phyloP scores from a whole-genome alignment of 2,113 vertebrate species.

The Lagenorhynchus albirostris region DNA sequence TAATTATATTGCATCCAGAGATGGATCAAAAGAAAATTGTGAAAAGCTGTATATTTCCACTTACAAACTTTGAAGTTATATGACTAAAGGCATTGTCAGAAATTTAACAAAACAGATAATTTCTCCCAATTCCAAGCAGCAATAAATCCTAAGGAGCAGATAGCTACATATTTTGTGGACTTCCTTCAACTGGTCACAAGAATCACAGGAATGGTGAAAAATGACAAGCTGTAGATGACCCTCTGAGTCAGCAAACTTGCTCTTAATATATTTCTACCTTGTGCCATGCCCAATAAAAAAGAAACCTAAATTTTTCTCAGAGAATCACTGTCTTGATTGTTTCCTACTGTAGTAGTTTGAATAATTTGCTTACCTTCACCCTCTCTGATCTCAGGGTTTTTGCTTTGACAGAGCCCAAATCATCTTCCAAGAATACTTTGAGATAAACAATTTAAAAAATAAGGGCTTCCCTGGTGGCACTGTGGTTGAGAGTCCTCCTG shows the following conservation, averaged over 20 bases:
- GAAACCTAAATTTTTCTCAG: background rate
- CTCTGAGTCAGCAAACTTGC: background rate
- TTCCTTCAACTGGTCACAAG: background rate
- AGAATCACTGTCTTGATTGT: background rate
- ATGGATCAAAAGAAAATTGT: background rate
- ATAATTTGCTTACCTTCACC: background rate
- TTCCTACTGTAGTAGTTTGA: background rate
- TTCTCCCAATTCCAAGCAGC: background rate
- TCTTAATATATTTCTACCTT: background rate
- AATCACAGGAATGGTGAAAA: background rate
- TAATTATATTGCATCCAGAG: background rate
- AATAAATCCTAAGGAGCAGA: background rate
- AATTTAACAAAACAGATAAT: background rate
- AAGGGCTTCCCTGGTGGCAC: too few species aligned
- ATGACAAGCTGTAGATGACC: background rate
- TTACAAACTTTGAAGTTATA: background rate
- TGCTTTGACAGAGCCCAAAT: background rate
- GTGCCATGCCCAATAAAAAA: fast-evolving
- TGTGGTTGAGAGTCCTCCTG: too few species aligned
- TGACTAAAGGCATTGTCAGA: background rate
- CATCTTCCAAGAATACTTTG: background rate
- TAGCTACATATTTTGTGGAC: background rate
- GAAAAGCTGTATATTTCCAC: background rate
- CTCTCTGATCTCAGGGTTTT: background rate
- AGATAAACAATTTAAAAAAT: background rate